Evolutionary conservation across 2,113 vertebrate genomes (phyloP), one percentile per base, ranked within the genome.

Genomic region (Promerops cafer): DNA sequence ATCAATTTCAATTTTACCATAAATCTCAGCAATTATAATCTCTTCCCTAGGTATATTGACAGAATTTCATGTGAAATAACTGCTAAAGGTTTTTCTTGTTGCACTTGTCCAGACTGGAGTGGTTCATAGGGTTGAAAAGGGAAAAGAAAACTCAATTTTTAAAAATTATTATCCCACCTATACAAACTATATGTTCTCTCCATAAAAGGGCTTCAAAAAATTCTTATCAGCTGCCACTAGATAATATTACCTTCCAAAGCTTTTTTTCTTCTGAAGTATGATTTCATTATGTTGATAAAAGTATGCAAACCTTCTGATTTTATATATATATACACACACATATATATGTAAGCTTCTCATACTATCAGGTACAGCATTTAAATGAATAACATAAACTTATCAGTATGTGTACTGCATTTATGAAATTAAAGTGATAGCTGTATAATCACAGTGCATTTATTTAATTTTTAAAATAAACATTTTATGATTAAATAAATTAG

Each of bases 401-500:
- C 39, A 88, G 63, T 78, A 78, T 79, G 14, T 82, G 12, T 11
- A 57, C 33, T 74, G 11, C 63, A 93, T 89, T 91, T 89, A 75
- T 69, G 24, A 78, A 93, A 96, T 84, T 90, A 76, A 87, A 90
- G 16, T 44, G 28, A 95, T 79, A 23, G 8, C 16, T 92, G 6
- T 63, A 44, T 95, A 97, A 92, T 89, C 83, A 87, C 15, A 77
- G 19, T 57, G 10, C 61, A 81, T 88, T 91, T 92, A 91, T 13
- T 79, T 81, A 66, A 10, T 42, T 91, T 40, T 75, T 95, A 75
- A 88, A 91, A 96, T 93, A 85, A 95, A 84, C 52, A 89, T 87
- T 83, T 94, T 92, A 31, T 87, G 33, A 95, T 95, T 64, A 93
- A 95, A 92, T 76, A 3, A 95, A 94, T 92, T 89, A 89, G 9